These are phyloP conservation scores for Gonatopus flavifemur DNA, from an alignment of 1,140 invertebrate genomes.

Conservation along the genomic window DNA sequence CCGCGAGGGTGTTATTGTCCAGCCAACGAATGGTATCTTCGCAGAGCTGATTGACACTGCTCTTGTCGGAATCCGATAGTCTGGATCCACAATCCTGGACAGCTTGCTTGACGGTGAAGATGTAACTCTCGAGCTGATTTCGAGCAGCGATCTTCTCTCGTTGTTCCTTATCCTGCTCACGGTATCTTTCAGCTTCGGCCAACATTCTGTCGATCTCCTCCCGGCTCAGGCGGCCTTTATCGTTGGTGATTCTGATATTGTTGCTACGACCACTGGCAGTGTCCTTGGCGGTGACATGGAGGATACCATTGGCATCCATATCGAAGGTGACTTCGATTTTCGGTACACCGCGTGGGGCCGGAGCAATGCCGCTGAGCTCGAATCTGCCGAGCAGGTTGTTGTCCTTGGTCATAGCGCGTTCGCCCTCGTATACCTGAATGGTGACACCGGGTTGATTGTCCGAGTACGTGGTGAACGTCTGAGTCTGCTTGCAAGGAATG, in stretches of 20 bases:
- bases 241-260: conserved; percentile 86
- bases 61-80: conserved; percentile 40
- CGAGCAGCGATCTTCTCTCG: conserved; percentile 63
- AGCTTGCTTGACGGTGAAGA: conserved; percentile 68
- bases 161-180: conserved; percentile 67
- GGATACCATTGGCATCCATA: conserved; percentile 78
- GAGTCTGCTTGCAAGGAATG: conserved; percentile 60
- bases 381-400: conserved; percentile 81
- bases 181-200: conserved; percentile 73
- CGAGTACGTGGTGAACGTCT: conserved; percentile 61
- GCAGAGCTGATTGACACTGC: conserved; percentile 49
- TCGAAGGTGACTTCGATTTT: conserved; percentile 75
- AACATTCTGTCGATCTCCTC: conserved; percentile 93
- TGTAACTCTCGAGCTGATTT: conserved; percentile 72
- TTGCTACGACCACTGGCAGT: conserved; percentile 73
- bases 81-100: conserved; percentile 43
- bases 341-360: conserved; percentile 65
- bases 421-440: conserved; percentile 74
- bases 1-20: conserved; percentile 68
- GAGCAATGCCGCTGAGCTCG: conserved; percentile 73
- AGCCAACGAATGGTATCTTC: conserved; percentile 59
- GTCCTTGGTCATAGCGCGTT: conserved; percentile 67
- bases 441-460: conserved; percentile 75
- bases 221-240: conserved; percentile 87
- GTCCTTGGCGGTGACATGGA: conserved; percentile 80